Base-by-base conservation (phyloP, 37 sponge, comb jelly and placozoan genomes). In the Spongilla lacustris region DNA sequence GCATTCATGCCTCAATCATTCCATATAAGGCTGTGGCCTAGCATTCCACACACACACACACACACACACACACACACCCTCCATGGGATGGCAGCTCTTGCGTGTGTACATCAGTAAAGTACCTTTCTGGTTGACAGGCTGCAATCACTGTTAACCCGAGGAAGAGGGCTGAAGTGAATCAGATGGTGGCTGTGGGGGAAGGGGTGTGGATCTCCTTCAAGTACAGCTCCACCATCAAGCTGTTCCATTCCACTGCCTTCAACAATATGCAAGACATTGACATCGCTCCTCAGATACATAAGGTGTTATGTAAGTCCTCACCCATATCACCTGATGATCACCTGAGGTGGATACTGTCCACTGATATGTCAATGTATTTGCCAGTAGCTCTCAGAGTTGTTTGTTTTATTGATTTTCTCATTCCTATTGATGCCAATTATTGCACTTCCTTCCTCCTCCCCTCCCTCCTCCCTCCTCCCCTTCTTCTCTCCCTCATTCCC, bases 181-280 rank as follows among this genome's bases (percentile, higher is more conserved):
- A 81, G 34, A 86, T 96, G 80, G 71, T 92, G 14, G 23, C 79
- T 5, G 86, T 90, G 38, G 95, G 97, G 17, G 92, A 96, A 48
- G 97, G 97, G 28, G 97, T 96, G 37, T 96, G 97, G 97, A 81
- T 96, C 4, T 78, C 90, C 50, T 88, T 96, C 69, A 89, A 88
- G 71, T 74, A 81, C 26, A 94, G 94, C 82, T 88, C 93, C 69
- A 93, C 88, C 25, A 79, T 96, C 14, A 81, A 94, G 9, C 83
- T 96, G 66, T 96, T 89, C 86, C 86, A 94, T 72, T 87, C 92
- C 12, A 76, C 88, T 36, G 67, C 94, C 70, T 92, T 87, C 78
- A 89, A 89, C 11, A 85, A 92, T 68, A 91, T 96, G 83, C 97
- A 96, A 67, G 97, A 95, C 49, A 46, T 95, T 0, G 96, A 95